phyloP scores from a whole-genome alignment of 2,113 vertebrate genomes.

The Phalacrocorax aristotelis region DNA sequence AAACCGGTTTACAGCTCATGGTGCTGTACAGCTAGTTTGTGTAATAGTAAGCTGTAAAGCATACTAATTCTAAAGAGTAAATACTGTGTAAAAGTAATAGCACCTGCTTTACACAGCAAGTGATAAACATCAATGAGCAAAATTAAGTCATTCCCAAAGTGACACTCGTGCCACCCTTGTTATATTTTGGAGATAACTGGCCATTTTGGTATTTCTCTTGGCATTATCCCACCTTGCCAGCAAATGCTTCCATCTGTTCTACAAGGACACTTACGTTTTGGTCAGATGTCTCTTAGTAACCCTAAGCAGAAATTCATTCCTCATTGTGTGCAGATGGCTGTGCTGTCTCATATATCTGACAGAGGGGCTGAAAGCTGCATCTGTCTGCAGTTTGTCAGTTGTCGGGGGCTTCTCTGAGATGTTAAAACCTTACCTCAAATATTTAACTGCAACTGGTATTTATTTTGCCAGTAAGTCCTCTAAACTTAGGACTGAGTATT shows the following conservation, averaged over 20 bases:
- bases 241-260: constrained; percentile 23
- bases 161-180: not conserved
- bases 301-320: not conserved
- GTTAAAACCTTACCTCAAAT: not conserved
- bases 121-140: not conserved
- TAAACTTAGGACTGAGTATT: not conserved
- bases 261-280: not conserved
- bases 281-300: constrained; percentile 1
- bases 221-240: not conserved
- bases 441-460: not conserved
- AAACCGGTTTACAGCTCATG: not conserved
- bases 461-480: constrained; percentile 5
- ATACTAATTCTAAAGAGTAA: not conserved
- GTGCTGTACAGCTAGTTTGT: not conserved
- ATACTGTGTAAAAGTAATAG: not conserved
- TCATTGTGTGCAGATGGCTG: not conserved
- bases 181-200: not conserved
- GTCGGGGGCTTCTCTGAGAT: not conserved
- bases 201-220: not conserved
- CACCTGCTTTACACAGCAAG: not conserved
- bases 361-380: constrained; percentile 13
- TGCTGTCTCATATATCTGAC: not conserved
- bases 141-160: not conserved
- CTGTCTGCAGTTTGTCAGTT: constrained; percentile 31
- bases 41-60: not conserved